Evolutionary conservation across 2,888 invertebrate genomes (phyloP), one percentile per base, ranked within the genome.

Genomic region (Ennomos quercinarius): DNA sequence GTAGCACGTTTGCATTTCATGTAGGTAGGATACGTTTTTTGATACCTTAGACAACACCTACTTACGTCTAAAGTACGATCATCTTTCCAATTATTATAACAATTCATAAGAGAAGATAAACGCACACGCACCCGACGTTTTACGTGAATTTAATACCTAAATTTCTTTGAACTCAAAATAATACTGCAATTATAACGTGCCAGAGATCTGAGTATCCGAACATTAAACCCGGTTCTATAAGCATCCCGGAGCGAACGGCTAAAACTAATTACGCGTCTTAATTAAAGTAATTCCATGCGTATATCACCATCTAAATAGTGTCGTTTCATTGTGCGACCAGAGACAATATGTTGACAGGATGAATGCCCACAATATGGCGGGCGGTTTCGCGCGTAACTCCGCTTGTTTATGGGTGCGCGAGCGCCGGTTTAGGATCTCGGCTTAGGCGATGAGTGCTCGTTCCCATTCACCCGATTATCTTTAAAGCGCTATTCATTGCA

Each of bases 271-370:
- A 87, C 78, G 75, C 77, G 78, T 84, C 82, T 85, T 90, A 89
- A 90, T 91, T 89, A 89, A 81, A 84, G 84, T 87, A 90, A 89
- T 85, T 86, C 78, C 72, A 65, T 71, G 74, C 82, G 81, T 89
- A 87, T 77, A 88, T 90, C 89, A 89, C 81, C 84, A 84, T 86
- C 83, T 89, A 88, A 90, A 84, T 82, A 86, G 85, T 83, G 81
- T 80, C 80, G 78, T 82, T 84, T 86, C 87, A 89, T 89, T 89
- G 89, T 88, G 85, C 78, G 78, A 72, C 78, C 87, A 79, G 76
- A 86, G 90, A 91, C 90, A 89, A 89, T 88, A 89, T 87, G 91
- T 87, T 91, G 92, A 92, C 91, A 91, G 89, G 82, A 89, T 88
- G 88, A 91, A 89, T 84, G 89, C 79, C 82, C 85, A 81, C 88